phyloP scores from a whole-genome alignment of 2,797 vertebrate genomes.

The Stomatorhinus walkeri region DNA sequence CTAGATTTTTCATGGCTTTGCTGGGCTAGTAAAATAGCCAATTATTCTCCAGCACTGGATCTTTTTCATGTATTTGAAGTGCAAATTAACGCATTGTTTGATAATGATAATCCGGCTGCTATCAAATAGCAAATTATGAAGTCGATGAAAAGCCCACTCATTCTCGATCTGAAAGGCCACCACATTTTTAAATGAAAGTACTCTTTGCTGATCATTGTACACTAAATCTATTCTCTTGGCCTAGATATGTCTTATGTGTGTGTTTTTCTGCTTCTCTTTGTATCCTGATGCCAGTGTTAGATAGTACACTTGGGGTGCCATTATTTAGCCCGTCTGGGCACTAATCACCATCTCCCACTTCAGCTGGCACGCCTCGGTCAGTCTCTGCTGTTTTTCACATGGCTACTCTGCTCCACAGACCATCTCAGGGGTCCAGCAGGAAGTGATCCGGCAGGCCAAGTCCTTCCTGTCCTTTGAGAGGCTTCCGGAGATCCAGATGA shows the following conservation, averaged over 20 bases:
- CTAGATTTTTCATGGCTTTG: constrained; percentile 13
- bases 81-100: constrained; percentile 24
- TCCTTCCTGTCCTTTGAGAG: constrained; percentile 93
- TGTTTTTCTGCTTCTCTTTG: neutral
- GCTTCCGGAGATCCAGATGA: constrained; percentile 89
- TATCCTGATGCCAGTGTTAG: neutral
- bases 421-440: constrained; percentile 93
- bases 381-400: neutral
- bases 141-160: constrained; percentile 4
- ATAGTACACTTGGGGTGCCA: neutral
- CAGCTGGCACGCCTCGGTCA: neutral
- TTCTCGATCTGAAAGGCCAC: neutral
- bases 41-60: constrained; percentile 18
- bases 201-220: neutral
- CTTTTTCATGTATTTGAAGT: constrained; percentile 25
- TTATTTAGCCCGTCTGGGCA: neutral
- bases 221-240: constrained; percentile 5
- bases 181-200: constrained; percentile 8
- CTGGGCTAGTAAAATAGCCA: constrained; percentile 13
- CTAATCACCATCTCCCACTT: neutral
- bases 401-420: constrained; percentile 57
- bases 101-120: constrained; percentile 16
- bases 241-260: neutral
- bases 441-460: constrained; percentile 80
- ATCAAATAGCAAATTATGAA: constrained; percentile 13